Evolutionary conservation across 2,888 invertebrate species (phyloP).

Genomic region (Spilosoma lubricipeda): DNA sequence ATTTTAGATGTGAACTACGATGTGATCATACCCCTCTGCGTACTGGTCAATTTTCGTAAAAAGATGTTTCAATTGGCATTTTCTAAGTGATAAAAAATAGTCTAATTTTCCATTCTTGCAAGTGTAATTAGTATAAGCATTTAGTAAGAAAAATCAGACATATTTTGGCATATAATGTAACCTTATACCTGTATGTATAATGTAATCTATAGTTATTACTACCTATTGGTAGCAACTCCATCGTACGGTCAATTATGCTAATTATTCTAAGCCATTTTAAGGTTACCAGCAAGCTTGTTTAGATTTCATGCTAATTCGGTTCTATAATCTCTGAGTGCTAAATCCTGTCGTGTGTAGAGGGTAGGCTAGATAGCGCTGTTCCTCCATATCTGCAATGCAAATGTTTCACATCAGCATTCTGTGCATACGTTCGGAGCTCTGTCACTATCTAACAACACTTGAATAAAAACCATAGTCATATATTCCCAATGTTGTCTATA

Average conservation of each 20-base stretch:
- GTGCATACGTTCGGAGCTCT: slow-evolving; percentile 50
- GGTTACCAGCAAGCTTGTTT: slow-evolving; percentile 48
- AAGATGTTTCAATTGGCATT: too few relatives aligned
- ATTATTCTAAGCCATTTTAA: slow-evolving; percentile 43
- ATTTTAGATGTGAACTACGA: too few relatives aligned
- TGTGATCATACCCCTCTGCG: too few relatives aligned
- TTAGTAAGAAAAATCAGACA: background rate
- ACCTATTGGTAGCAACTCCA: slow-evolving; percentile 5
- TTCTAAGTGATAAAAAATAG: too few relatives aligned
- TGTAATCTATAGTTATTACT: too few relatives aligned
- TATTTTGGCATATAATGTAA: background rate
- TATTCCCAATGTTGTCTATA: background rate
- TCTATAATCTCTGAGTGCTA: slow-evolving; percentile 71
- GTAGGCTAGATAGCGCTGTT: slow-evolving; percentile 60
- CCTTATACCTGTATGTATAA: too few relatives aligned
- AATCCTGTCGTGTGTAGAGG: slow-evolving; percentile 58
- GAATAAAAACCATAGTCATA: slow-evolving; percentile 27
- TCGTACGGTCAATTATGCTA: slow-evolving; percentile 43
- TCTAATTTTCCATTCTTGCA: too few relatives aligned
- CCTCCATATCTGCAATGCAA: slow-evolving; percentile 75
- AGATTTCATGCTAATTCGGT: slow-evolving; percentile 66
- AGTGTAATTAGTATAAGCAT: too few relatives aligned
- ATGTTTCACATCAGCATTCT: slow-evolving; percentile 65
- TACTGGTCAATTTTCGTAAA: too few relatives aligned
- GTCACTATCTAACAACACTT: slow-evolving; percentile 54